Base-by-base conservation (phyloP, 2,888 invertebrate species). In the Rhorus exstirpatorius region DNA sequence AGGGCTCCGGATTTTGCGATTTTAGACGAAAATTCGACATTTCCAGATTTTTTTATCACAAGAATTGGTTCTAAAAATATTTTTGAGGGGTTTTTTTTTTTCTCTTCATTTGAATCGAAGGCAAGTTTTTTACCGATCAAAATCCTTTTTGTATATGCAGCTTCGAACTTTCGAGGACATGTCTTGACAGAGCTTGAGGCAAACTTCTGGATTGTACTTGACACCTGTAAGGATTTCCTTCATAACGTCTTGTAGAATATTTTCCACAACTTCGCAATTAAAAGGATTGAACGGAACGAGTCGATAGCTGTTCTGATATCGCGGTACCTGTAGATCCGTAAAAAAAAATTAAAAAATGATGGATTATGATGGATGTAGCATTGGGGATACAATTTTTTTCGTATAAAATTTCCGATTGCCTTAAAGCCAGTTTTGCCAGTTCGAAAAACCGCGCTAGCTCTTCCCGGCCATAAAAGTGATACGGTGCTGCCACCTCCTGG, bases 221-320 rank as follows among this genome's bases (percentile, higher is more conserved):
- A 87, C 44, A 17, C 82, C 84, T 6, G 70, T 71, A 19, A 91
- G 83, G 0, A 61, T 72, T 0, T 74, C 21, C 0, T 72, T 80
- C 89, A 91, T 88, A 12, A 88, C 85, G 8, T 81, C 46, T 10
- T 83, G 80, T 26, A 91, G 84, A 46, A 91, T 89, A 41, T 81
- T 85, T 60, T 91, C 90, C 4, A 88, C 87, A 0, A 81, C 65
- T 35, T 88, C 85, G 12, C 60, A 70, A 0, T 84, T 78, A 35
- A 87, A 89, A 0, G 87, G 87, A 58, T 88, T 83, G 26, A 79
- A 68, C 1, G 90, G 65, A 35, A 79, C 58, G 0, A 91, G 84
- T 3, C 87, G 86, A 78, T 90, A 91, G 60, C 87, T 91, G 79
- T 91, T 91, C 74, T 90, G 90, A 38, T 89, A 91, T 76, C 81